These are phyloP conservation scores for Cryptocephalus moraei DNA, from an alignment of 2,888 invertebrate genomes.

Conservation along the genomic window DNA sequence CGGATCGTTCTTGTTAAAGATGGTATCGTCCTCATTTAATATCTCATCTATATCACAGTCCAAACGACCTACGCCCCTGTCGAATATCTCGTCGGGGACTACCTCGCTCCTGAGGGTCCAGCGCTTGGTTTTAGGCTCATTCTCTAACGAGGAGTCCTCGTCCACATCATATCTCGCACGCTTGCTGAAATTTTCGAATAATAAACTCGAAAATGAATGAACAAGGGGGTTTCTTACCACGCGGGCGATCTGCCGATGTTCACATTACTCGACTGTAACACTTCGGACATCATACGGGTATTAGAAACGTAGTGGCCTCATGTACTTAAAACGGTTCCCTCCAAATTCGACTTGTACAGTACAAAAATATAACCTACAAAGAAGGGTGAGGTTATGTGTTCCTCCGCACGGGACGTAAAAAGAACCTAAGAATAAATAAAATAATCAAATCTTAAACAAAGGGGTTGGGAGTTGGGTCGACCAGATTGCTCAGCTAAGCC, in stretches of 20 bases:
- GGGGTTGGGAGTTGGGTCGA: no score
- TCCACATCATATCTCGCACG: conserved; percentile 29
- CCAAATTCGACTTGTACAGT: conserved; percentile 3
- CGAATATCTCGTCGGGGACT: conserved; percentile 42
- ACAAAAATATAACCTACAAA: no score
- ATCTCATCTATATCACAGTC: conserved; percentile 29
- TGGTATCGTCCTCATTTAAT: conserved; percentile 21
- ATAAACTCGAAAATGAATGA: conserved; percentile 7
- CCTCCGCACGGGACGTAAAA: no score
- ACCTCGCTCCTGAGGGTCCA: conserved; percentile 34
- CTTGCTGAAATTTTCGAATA: conserved; percentile 23
- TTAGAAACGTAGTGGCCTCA: conserved; percentile 1
- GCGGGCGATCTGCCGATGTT: conserved; percentile 28
- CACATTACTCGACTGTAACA: conserved; percentile 25
- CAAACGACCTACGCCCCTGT: conserved; percentile 52
- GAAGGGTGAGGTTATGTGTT: no score
- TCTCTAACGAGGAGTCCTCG: conserved; percentile 18
- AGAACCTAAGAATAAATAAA: no score
- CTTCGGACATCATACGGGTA: conserved; percentile 14
- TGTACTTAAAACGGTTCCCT: conserved; percentile 7
- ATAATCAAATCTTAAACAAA: no score
- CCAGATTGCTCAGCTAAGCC: no score
- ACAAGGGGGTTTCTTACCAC: conserved; percentile 20
- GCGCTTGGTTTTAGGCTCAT: conserved; percentile 11
- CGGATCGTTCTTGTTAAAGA: conserved; percentile 21